phyloP scores from a whole-genome alignment of 2,888 invertebrate species.

The Timema cristinae region DNA sequence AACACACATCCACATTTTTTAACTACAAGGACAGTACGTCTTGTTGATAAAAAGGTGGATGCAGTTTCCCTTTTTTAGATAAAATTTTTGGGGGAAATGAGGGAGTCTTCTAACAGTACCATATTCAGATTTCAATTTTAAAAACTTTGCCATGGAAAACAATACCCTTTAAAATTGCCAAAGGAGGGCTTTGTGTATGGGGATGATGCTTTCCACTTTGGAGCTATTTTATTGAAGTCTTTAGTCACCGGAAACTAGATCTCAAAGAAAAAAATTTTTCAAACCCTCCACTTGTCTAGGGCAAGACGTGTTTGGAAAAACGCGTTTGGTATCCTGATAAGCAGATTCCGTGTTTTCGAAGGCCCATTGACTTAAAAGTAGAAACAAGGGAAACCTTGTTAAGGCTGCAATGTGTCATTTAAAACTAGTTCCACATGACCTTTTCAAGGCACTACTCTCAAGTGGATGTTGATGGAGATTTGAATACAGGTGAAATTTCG shows the following conservation, averaged over 20 bases:
- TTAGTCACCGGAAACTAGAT: background rate
- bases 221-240: background rate
- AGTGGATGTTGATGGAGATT: background rate
- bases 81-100: background rate
- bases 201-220: background rate
- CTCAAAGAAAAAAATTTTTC: background rate
- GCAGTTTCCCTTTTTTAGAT: background rate
- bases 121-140: background rate
- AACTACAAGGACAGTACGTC: conserved; percentile 40
- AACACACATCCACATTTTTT: conserved; percentile 36
- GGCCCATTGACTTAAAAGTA: no score
- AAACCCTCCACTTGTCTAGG: no score
- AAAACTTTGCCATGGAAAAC: background rate
- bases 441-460: background rate
- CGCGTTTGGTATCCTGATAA: no score
- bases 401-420: background rate
- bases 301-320: no score
- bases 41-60: conserved; percentile 31
- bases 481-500: background rate
- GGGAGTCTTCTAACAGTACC: background rate
- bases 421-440: background rate
- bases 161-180: background rate
- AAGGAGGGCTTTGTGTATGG: background rate
- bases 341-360: conserved; percentile 1
- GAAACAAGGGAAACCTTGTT: background rate